These are phyloP conservation scores for Florisuga fusca DNA, from an alignment of 2,797 vertebrate genomes.

Conservation along the genomic window DNA sequence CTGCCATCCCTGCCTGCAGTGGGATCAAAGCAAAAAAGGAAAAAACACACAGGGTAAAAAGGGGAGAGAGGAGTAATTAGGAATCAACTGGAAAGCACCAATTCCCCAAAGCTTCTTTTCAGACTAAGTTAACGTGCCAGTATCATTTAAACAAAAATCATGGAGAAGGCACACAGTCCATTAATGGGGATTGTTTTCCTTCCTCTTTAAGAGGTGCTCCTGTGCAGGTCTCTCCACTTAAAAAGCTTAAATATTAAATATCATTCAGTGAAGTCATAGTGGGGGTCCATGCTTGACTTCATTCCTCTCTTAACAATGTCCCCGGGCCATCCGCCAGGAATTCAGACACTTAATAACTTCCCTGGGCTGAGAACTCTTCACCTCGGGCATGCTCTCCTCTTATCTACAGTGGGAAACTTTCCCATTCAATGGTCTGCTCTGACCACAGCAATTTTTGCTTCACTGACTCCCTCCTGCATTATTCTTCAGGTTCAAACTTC, in stretches of 20 bases:
- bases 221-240: background rate
- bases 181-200: background rate
- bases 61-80: background rate
- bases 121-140: background rate
- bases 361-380: constrained; percentile 17
- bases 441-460: background rate
- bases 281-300: background rate
- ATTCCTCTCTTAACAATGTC: constrained; percentile 16
- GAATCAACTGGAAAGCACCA: background rate
- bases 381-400: background rate
- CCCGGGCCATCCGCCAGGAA: constrained; percentile 33
- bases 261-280: background rate
- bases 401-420: background rate
- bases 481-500: background rate
- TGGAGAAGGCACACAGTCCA: background rate
- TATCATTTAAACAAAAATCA: background rate
- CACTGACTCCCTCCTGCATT: background rate
- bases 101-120: background rate
- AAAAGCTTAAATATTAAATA: constrained; percentile 47
- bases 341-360: constrained; percentile 4
- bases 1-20: background rate
- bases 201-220: background rate
- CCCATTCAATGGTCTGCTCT: background rate
- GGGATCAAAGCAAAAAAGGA: background rate
- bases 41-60: background rate